A percentile compares a stretch with the other conserved stretches of the same genome.
Evolutionary conservation across 2,888 invertebrate species (phyloP).

Genomic region (Periphyllus acericola): DNA sequence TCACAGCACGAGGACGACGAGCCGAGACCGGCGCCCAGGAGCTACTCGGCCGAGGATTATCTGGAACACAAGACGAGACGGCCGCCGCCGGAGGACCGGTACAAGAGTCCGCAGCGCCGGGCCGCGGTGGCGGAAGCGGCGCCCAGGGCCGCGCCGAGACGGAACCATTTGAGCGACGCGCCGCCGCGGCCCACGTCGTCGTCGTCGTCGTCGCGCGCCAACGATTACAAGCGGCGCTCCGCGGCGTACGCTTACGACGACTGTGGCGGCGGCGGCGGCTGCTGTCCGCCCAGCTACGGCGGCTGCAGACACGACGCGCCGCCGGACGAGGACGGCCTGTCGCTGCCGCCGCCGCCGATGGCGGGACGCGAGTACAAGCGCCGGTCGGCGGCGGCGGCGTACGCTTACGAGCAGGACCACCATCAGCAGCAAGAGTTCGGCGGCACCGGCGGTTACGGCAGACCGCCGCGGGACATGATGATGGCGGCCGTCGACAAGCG

Average conservation of each 20-base stretch:
- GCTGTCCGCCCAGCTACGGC: neutral
- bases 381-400: constrained; percentile 35
- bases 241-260: constrained; percentile 51
- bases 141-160: constrained; percentile 52
- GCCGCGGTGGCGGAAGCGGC: constrained; percentile 6
- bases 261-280: neutral
- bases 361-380: constrained; percentile 35
- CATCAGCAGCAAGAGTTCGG: neutral
- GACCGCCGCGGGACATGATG: constrained; percentile 14
- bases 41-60: constrained; percentile 63
- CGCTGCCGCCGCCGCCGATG: neutral
- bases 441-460: constrained; percentile 6
- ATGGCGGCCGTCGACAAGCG: constrained; percentile 31
- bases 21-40: constrained; percentile 62
- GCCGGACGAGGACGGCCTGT: constrained; percentile 1
- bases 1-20: constrained; percentile 45
- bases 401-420: constrained; percentile 43
- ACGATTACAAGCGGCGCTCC: constrained; percentile 49
- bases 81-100: constrained; percentile 27
- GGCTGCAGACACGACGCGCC: neutral
- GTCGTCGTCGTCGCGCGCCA: neutral
- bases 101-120: constrained; percentile 35
- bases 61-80: constrained; percentile 65
- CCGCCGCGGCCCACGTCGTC: neutral
- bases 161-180: constrained; percentile 37